Evolutionary conservation across 2,888 invertebrate genomes (phyloP), one percentile per base, ranked within the genome.

Genomic region (Lepeophtheirus nordmannii): DNA sequence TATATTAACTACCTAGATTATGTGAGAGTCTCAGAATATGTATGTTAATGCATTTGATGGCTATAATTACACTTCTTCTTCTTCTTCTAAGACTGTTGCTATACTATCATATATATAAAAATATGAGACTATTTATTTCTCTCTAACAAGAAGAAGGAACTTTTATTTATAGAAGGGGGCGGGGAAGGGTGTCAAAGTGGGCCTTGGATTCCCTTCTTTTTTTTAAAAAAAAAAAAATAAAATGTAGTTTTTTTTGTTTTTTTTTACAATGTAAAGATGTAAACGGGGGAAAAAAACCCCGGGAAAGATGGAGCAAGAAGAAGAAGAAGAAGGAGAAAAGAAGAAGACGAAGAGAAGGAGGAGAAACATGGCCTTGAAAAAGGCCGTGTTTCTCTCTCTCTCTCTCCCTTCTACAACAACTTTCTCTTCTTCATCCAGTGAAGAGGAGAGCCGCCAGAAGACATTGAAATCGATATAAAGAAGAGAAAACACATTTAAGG

Each of bases 101-200:
- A 30, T 7, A 30, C 30, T 30, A 30, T 30, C 2, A 30, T 30
- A 7, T 30, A 7, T 30, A n/a, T n/a, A n/a, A n/a, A 30, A 30
- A 30, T 30, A 30, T 2, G 7, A 5, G 30, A 30, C 30, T 30
- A 30, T 30, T 30, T 30, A 2, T 30, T 30, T 30, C 30, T 30
- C 30, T 30, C 30, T 30, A 5, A 30, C 3, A 30, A 30, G 30
- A 30, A 30, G 30, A 5, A 30, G 30, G 30, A 30, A 30, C 30
- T 30, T 30, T 30, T 30, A 30, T 30, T 30, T 5, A 30, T 30
- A 30, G 30, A 30, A 30, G 30, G 30, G 30, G 30, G 53, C 17
- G 53, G 53, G 53, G 17, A 46, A 46, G 53, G 53, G 14, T 46
- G 53, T n/a, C 17, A 17, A 46, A 46, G 53, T 46, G 53, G 53